Base-by-base conservation (phyloP, 2,888 invertebrate species). In the Hypolimnas misippus region DNA sequence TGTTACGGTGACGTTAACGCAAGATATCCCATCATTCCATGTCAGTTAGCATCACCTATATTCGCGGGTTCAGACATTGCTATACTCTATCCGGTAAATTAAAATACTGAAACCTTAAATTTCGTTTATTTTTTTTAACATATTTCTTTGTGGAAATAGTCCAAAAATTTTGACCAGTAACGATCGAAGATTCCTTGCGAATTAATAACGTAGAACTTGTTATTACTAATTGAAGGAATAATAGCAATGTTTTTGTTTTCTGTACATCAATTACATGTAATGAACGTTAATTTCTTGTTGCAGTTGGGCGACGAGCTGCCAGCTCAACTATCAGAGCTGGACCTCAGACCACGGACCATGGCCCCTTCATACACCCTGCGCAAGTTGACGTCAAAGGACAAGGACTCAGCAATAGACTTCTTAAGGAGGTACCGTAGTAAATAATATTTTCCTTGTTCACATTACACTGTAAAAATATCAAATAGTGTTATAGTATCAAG, bases 261-360 rank as follows among this genome's bases (percentile, higher is more conserved):
- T 25, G 25, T 25, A 25, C 25, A 25, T 25, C 25, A 46, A 5
- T 21, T 21, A 6, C 7, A 5, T 5, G 12, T 19, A 21, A 21
- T 55, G 16, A 56, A 21, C 5, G 1, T 29, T 10, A 42, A 50
- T 46, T 17, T 55, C 61, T 69, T 31, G 55, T 66, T 63, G 0
- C 74, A 92, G 91, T 82, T 92, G 72, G 87, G 82, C 7, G 91
- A 91, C 79, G 81, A 89, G 80, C 81, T 92, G 63, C 90, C 91
- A 19, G 82, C 84, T 59, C 87, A 90, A 73, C 74, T 91, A 59
- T 81, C 89, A 19, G 86, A 87, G 72, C 78, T 90, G 70, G 76
- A 70, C 38, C 76, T 91, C 60, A 85, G 82, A 16, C 82, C 86
- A 8, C 80, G 83, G 62, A 74, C 76, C 56, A 85, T 87, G 79